Conservation (phyloP, 1,140 invertebrate genomes). For the Drosophila pandora region DNA sequence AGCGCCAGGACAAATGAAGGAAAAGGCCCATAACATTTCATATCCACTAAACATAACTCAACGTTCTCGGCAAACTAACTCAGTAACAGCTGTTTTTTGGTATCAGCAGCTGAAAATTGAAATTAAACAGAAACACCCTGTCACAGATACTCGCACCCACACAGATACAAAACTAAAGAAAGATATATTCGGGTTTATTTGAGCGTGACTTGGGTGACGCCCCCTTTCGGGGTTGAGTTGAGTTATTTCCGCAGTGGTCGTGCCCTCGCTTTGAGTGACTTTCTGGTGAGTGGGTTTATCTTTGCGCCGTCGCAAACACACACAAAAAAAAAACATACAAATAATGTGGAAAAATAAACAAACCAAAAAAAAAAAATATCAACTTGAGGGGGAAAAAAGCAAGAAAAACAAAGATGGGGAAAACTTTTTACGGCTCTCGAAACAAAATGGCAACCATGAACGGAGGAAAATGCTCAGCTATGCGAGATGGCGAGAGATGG, state of each 20-base stretch:
- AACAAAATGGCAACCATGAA: constrained; percentile 80
- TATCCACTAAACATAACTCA: constrained; percentile 60
- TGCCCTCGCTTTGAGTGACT: constrained; percentile 40
- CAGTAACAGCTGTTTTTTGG: constrained; percentile 68
- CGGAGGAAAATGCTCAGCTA: constrained; percentile 55
- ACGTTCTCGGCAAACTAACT: constrained; percentile 4
- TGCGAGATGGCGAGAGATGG: constrained; percentile 30
- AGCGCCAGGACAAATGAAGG: constrained; percentile 9
- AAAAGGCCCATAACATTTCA: constrained; percentile 34
- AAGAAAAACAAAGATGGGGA: constrained; percentile 56
- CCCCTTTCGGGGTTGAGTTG: constrained; percentile 22
- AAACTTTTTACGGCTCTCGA: constrained; percentile 70
- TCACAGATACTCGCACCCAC: constrained; percentile 18
- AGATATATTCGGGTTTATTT: constrained; percentile 1
- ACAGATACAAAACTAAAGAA: neutral
- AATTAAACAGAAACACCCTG: constrained; percentile 63
- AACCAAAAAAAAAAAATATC: constrained; percentile 18
- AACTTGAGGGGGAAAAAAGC: constrained; percentile 32
- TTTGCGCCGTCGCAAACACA: constrained; percentile 60
- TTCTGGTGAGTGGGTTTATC: constrained; percentile 34
- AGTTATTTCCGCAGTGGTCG: constrained; percentile 12
- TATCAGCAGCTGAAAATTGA: constrained; percentile 64
- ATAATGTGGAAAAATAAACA: constrained; percentile 30
- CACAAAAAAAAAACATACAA: constrained; percentile 27
- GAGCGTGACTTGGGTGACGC: constrained; percentile 37